Conservation (phyloP, 2,797 vertebrate species). For the Acipenser ruthenus region DNA sequence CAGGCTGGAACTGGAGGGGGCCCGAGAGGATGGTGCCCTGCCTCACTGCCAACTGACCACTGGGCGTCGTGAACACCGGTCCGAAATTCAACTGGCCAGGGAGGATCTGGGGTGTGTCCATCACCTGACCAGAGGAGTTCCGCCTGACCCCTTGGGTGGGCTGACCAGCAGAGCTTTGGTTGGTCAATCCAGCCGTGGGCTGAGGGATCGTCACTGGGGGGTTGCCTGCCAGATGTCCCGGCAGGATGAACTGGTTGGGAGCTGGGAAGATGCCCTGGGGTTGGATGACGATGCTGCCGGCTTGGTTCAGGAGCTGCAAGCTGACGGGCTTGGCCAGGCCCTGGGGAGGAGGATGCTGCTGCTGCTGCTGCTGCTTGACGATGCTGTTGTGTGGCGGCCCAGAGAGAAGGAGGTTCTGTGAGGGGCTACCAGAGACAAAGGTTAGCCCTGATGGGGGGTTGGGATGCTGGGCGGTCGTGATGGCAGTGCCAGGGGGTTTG, state of each 20-base stretch:
- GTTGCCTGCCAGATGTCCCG: conserved; percentile 40
- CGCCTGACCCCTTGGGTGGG: conserved; percentile 40
- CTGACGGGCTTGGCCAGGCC: conserved; percentile 56
- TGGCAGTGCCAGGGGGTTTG: conserved; percentile 43
- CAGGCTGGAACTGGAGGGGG: conserved; percentile 58
- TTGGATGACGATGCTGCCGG: conserved; percentile 64
- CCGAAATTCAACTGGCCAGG: conserved; percentile 66
- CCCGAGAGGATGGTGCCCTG: conserved; percentile 62
- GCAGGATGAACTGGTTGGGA: conserved; percentile 65
- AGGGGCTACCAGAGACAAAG: conserved; percentile 50
- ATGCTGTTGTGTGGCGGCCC: conserved; percentile 30
- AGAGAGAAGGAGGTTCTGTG: conserved; percentile 60
- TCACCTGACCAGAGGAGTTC: conserved; percentile 45
- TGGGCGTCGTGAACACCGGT: conserved; percentile 59
- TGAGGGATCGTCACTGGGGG: conserved; percentile 51
- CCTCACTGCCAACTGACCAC: conserved; percentile 59
- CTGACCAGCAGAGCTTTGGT: conserved; percentile 44
- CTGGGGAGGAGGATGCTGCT: conserved; percentile 17
- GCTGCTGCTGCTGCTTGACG: conserved; percentile 39
- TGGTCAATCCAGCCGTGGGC: conserved; percentile 33
- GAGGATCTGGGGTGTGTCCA: conserved; percentile 63
- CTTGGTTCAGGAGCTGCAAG: conserved; percentile 65
- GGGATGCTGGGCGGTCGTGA: conserved; percentile 26
- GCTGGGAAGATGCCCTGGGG: conserved; percentile 66
- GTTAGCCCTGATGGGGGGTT: conserved; percentile 51